These are phyloP conservation scores for Agrenia bidenticulata DNA, from an alignment of 2,888 invertebrate species.

Conservation along the genomic window DNA sequence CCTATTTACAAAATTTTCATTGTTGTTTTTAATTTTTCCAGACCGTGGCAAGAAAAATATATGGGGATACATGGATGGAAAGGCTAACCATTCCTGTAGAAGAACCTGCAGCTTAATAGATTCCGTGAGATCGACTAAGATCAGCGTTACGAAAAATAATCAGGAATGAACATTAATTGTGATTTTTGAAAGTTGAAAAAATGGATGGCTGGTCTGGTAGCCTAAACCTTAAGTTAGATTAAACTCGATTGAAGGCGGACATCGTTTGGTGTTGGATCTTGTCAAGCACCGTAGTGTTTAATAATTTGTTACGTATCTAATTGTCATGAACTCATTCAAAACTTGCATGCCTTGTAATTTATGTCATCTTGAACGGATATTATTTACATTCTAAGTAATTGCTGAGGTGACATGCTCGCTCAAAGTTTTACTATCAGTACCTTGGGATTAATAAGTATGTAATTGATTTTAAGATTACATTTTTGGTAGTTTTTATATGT, in stretches of 20 bases:
- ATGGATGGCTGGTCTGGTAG: too few species aligned
- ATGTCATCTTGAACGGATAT: too few species aligned
- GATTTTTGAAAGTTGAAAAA: too few species aligned
- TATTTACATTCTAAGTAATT: neutral
- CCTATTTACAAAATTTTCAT: neutral
- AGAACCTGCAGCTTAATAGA: slow-evolving; percentile 25
- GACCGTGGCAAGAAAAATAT: slow-evolving; percentile 50
- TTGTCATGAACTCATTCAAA: too few species aligned
- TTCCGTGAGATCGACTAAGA: neutral
- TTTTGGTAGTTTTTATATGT: neutral
- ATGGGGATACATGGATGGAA: slow-evolving; percentile 50
- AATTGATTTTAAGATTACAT: neutral
- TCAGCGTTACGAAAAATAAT: neutral
- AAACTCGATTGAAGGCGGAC: too few species aligned
- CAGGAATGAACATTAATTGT: too few species aligned
- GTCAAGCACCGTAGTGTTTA: too few species aligned
- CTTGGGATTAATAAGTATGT: slow-evolving; percentile 1
- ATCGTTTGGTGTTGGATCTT: too few species aligned
- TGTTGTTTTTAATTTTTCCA: slow-evolving; percentile 25
- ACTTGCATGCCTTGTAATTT: too few species aligned
- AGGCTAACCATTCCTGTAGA: slow-evolving; percentile 42
- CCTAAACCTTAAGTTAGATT: too few species aligned
- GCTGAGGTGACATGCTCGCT: slow-evolving; percentile 20
- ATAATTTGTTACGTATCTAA: too few species aligned
- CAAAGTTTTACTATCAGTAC: slow-evolving; percentile 11